Percentiles rank a stretch among this genome's conserved stretches.
Conservation (phyloP, 2,113 vertebrate genomes). For the Cercocebus atys region DNA sequence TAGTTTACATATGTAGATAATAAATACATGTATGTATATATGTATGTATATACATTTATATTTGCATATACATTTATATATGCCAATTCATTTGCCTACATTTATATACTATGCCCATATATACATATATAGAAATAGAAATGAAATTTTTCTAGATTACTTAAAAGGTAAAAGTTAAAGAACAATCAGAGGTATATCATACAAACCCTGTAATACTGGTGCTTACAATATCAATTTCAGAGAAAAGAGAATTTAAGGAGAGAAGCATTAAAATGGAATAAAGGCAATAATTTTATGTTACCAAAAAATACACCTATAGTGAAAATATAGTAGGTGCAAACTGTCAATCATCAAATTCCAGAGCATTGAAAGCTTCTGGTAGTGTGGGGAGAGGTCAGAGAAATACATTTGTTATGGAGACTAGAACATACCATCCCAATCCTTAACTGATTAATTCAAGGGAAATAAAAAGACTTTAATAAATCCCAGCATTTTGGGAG, state of each 20-base stretch:
- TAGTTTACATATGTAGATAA: neutral
- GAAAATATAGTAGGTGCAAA: neutral
- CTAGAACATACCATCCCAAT: neutral
- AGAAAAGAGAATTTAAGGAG: neutral
- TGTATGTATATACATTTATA: neutral
- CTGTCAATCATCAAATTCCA: neutral
- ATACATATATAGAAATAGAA: neutral
- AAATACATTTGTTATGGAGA: neutral
- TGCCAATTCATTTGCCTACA: neutral
- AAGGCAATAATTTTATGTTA: neutral
- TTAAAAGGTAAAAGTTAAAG: conserved; percentile 11
- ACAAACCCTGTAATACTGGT: neutral
- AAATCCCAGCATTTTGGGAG: neutral
- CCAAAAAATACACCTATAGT: neutral
- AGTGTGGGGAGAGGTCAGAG: neutral
- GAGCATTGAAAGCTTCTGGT: neutral
- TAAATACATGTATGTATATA: neutral
- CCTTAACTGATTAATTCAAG: neutral
- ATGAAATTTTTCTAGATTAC: neutral
- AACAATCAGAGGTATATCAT: neutral
- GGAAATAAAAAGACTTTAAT: neutral
- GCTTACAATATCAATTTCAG: neutral
- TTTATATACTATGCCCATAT: neutral
- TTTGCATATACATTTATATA: neutral
- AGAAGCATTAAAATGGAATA: neutral